These are phyloP conservation scores for Leucoma salicis DNA, from an alignment of 2,888 invertebrate species.

Conservation along the genomic window DNA sequence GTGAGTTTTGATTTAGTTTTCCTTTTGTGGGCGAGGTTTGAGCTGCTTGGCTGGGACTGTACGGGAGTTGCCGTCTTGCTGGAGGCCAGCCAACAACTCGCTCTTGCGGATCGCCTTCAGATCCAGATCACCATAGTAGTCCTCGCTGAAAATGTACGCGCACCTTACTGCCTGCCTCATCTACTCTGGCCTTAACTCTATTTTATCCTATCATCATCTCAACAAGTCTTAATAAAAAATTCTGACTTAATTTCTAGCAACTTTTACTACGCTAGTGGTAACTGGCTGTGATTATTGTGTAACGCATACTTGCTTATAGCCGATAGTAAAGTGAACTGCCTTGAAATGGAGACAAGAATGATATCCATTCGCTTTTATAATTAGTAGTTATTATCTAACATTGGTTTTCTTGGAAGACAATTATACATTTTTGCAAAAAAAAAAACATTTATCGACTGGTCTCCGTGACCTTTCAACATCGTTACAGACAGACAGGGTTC, in stretches of 20 bases:
- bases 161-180: constrained; percentile 73
- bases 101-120: constrained; percentile 97
- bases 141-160: constrained; percentile 90
- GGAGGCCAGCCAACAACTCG: constrained; percentile 92
- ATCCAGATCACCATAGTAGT: constrained; percentile 97
- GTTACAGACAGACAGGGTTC: too few species aligned
- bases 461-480: too few species aligned
- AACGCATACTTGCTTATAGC: constrained; percentile 62
- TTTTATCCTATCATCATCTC: constrained; percentile 30
- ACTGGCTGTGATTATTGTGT: constrained; percentile 67
- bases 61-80: constrained; percentile 80
- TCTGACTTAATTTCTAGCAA: constrained; percentile 62
- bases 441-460: too few species aligned
- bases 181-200: constrained; percentile 55
- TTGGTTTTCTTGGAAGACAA: constrained; percentile 45
- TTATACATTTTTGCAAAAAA: constrained; percentile 40
- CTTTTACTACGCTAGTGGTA: constrained; percentile 60
- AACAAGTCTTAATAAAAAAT: constrained; percentile 41
- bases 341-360: constrained; percentile 67
- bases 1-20: constrained; percentile 62
- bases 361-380: constrained; percentile 68
- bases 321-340: constrained; percentile 65
- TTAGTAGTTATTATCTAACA: constrained; percentile 53
- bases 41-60: constrained; percentile 69
- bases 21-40: constrained; percentile 83